A percentile compares a stretch with the other conserved stretches of the same genome.
phyloP scores from a whole-genome alignment of 2,113 vertebrate genomes.

The Solenodon paradoxus region DNA sequence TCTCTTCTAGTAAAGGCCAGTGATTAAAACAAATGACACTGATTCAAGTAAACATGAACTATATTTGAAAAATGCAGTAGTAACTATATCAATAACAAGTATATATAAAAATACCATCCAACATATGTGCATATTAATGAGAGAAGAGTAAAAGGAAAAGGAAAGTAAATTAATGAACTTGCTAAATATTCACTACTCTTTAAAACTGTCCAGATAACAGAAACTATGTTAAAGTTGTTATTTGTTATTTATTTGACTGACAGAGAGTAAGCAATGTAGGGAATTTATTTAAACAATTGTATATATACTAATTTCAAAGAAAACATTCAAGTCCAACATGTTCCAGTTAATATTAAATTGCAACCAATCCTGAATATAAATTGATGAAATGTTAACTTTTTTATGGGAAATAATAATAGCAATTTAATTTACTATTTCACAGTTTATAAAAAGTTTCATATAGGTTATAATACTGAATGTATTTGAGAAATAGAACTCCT shows the following conservation, averaged over 20 bases:
- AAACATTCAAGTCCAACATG: background rate
- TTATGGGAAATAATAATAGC: background rate
- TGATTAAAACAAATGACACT: slow-evolving; percentile 16
- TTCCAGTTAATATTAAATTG: background rate
- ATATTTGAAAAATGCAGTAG: slow-evolving; percentile 10
- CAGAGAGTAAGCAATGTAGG: background rate
- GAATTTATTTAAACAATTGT: background rate
- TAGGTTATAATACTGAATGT: background rate
- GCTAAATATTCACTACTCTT: background rate
- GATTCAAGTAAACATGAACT: background rate
- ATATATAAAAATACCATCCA: background rate
- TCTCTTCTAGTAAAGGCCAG: background rate
- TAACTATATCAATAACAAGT: background rate
- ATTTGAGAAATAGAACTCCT: background rate
- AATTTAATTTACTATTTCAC: background rate
- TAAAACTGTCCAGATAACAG: background rate
- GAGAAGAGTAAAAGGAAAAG: background rate
- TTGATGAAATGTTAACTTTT: background rate
- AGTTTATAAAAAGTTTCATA: background rate
- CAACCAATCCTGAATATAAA: background rate
- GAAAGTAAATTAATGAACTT: background rate
- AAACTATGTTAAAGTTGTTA: background rate
- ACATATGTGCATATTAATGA: background rate
- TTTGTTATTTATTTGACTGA: background rate
- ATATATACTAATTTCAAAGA: background rate